Percentiles rank a stretch among this genome's conserved stretches.
phyloP scores from a whole-genome alignment of 2,797 vertebrate species.

The Delichon dasypus region DNA sequence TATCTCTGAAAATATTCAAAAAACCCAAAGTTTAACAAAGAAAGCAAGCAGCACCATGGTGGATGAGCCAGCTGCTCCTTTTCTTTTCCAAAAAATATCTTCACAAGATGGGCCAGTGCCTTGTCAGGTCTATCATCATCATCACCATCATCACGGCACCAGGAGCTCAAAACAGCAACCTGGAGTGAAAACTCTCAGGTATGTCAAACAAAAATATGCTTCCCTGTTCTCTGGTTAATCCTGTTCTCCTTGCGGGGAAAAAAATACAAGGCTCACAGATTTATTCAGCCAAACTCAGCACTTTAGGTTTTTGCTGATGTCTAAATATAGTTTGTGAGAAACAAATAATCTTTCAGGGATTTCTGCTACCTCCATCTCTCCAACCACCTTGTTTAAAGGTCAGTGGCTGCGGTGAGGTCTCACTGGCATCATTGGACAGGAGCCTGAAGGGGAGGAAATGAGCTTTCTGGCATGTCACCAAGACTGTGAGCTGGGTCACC shows the following conservation, averaged over 20 bases:
- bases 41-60: not conserved
- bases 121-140: not conserved
- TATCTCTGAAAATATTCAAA: not conserved
- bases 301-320: slow-evolving; percentile 13
- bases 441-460: not conserved
- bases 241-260: not conserved
- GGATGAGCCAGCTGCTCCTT: not conserved
- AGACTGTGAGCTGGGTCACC: not conserved
- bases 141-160: not conserved
- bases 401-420: rapidly evolving
- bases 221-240: not conserved
- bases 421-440: not conserved
- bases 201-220: slow-evolving; percentile 55
- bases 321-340: slow-evolving; percentile 55
- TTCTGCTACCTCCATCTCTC: not conserved
- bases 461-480: not conserved
- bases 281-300: slow-evolving; percentile 58
- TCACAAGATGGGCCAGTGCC: not conserved
- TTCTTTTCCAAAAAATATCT: not conserved
- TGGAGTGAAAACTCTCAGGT: slow-evolving; percentile 53
- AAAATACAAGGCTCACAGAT: slow-evolving; percentile 13
- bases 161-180: not conserved
- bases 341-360: slow-evolving; percentile 27
- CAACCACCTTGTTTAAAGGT: not conserved
- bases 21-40: not conserved